phyloP scores from a whole-genome alignment of 2,113 vertebrate genomes.

The Entelurus aequoreus region DNA sequence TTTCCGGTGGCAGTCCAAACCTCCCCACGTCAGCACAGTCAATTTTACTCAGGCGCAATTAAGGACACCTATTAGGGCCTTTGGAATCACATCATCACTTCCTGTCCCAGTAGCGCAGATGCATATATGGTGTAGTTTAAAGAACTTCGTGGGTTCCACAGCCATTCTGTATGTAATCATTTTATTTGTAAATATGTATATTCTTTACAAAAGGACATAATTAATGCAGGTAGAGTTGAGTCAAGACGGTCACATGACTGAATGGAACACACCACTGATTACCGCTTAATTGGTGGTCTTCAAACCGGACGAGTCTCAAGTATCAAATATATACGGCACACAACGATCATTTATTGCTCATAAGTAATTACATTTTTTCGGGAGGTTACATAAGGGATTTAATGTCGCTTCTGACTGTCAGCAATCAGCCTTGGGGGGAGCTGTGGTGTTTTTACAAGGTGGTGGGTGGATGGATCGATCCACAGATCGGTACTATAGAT shows the following conservation, averaged over 20 bases:
- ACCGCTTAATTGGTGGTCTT: slow-evolving; percentile 19
- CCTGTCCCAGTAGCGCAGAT: slow-evolving; percentile 56
- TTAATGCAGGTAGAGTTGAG: not conserved
- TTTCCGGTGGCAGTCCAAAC: not conserved
- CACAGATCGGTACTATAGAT: no score
- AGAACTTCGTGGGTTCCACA: slow-evolving; percentile 50
- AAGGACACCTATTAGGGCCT: slow-evolving; percentile 47
- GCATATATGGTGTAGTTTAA: slow-evolving; percentile 51
- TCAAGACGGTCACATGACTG: not conserved
- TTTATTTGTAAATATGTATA: not conserved
- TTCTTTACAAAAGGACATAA: slow-evolving; percentile 28
- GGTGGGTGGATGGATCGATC: slow-evolving; percentile 20
- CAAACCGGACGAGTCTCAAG: slow-evolving; percentile 25
- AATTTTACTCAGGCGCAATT: slow-evolving; percentile 62
- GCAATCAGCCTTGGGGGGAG: slow-evolving; percentile 75
- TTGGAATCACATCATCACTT: slow-evolving; percentile 43
- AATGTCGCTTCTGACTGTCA: slow-evolving; percentile 65
- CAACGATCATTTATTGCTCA: slow-evolving; percentile 13
- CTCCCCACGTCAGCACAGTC: slow-evolving; percentile 28
- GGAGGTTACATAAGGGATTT: slow-evolving; percentile 57
- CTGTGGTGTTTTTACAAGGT: slow-evolving; percentile 77
- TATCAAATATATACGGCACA: no score
- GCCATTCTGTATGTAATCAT: slow-evolving; percentile 1
- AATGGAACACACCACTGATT: slow-evolving; percentile 21
- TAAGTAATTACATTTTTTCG: slow-evolving; percentile 11